Conservation (phyloP, 2,888 invertebrate species). For the Ashinkailepas kermadecensis region DNA sequence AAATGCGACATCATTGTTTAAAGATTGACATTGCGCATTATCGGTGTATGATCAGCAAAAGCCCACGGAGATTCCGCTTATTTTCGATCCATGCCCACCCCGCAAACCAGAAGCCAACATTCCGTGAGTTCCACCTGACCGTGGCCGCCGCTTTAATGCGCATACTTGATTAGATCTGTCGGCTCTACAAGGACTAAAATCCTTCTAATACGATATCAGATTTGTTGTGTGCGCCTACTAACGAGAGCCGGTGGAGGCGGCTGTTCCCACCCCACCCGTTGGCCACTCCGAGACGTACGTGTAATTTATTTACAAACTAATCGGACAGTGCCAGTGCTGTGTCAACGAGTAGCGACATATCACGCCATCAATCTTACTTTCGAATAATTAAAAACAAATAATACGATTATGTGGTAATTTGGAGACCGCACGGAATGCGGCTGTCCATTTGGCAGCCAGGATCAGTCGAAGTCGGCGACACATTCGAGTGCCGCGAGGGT, state of each 20-base stretch:
- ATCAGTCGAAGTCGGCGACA: too few species aligned
- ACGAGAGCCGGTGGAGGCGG: not conserved
- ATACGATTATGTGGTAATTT: not conserved
- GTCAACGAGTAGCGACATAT: conserved; percentile 3
- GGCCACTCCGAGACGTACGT: not conserved
- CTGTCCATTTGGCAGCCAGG: not conserved
- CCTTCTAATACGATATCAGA: conserved; percentile 15
- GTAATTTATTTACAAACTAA: conserved; percentile 14
- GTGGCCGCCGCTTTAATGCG: not conserved
- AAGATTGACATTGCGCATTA: too few species aligned
- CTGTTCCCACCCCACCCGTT: not conserved
- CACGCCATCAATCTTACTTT: not conserved
- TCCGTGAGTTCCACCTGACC: not conserved
- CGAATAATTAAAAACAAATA: conserved; percentile 15
- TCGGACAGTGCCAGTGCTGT: not conserved
- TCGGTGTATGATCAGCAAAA: too few species aligned
- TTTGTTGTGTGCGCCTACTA: not conserved
- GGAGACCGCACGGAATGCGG: not conserved
- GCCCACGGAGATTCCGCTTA: too few species aligned
- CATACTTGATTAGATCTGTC: not conserved
- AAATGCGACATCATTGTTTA: too few species aligned
- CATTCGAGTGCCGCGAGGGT: too few species aligned
- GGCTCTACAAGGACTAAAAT: conserved; percentile 13
- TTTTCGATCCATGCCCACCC: not conserved
- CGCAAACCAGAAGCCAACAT: not conserved